Conservation (phyloP, 2,113 vertebrate genomes). For the Verasper variegatus region DNA sequence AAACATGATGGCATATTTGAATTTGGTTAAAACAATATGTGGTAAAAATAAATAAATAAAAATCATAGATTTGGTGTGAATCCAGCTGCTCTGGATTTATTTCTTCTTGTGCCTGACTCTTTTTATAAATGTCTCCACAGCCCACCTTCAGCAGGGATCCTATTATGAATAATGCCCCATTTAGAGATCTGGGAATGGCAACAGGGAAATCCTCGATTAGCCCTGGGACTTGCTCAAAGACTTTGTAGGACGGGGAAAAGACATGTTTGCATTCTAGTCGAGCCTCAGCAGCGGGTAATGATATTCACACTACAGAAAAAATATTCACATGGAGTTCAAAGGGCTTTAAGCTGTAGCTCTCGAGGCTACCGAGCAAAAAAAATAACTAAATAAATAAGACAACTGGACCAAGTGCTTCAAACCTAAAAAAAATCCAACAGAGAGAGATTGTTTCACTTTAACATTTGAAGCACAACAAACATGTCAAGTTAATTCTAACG, state of each 20-base stretch:
- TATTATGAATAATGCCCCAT: conserved; percentile 60
- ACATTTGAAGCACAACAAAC: conserved; percentile 12
- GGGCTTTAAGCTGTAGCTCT: conserved; percentile 16
- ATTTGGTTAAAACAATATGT: neutral
- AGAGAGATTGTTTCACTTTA: conserved; percentile 3
- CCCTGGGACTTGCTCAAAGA: conserved; percentile 56
- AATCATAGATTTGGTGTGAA: neutral
- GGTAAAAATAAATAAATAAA: neutral
- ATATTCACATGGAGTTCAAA: conserved; percentile 24
- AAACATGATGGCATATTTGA: too few relatives aligned
- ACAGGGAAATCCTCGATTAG: conserved; percentile 53
- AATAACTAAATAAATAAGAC: too few relatives aligned
- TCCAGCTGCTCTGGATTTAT: neutral
- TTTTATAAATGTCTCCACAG: conserved; percentile 22
- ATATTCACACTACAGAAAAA: conserved; percentile 9
- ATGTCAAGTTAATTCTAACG: conserved; percentile 22
- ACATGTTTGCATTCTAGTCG: conserved; percentile 56
- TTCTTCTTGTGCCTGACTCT: neutral
- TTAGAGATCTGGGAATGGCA: conserved; percentile 51
- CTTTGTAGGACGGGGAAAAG: conserved; percentile 42
- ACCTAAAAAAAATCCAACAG: neutral
- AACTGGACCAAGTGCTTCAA: conserved; percentile 1
- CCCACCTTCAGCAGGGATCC: conserved; percentile 42
- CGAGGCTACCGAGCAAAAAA: neutral
- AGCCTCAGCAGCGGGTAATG: conserved; percentile 14